Base-by-base conservation (phyloP, 23 tunicate species). In the Clavelina lepadiformis region DNA sequence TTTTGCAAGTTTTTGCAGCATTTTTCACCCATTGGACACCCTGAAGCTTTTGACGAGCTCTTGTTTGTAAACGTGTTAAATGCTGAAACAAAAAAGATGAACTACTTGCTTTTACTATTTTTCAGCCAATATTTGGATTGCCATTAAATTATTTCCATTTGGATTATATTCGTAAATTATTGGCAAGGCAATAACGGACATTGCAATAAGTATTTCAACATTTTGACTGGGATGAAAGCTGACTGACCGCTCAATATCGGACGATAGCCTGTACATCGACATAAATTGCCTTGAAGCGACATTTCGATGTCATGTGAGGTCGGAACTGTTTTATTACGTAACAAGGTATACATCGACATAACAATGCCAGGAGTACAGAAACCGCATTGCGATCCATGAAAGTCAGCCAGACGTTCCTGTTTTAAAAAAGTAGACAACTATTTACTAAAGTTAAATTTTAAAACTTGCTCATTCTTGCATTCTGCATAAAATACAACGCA, bases 341-440 rank as follows among this genome's bases (percentile, higher is more conserved):
- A 66, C 31, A 94, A 60, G 13, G 99, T 68, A 58, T 94, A 94
- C 99, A 94, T 94, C 8, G 92, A 81, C 99, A 94, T 94, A 25
- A 94, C 95, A 56, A 94, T 79, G 20, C 99, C 99, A 33, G 99
- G 99, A 1, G 95, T 86, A 69, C 99, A 94, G 50, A 80, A 86
- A 19, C 99, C 99, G 46, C 99, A 94, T 58, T 86, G 95, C 1
- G 96, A 80, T 64, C 99, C 99, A 35, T 94, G 95, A 58, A 57
- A 73, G 31, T 80, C 66, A 21, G 88, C 83, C 58, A 94, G 51
- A 7, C 89, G 73, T 41, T 89, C 82, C 92, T 83, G n/a, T n/a
- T n/a, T n/a, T n/a, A 0, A 56, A 63, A 63, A 56, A 52, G 24
- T 13, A 13, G 15, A 15, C 49, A 13, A 11, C 15, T 15, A 41